phyloP scores from a whole-genome alignment of 2,888 invertebrate genomes.

The Nemapogon koenigi region DNA sequence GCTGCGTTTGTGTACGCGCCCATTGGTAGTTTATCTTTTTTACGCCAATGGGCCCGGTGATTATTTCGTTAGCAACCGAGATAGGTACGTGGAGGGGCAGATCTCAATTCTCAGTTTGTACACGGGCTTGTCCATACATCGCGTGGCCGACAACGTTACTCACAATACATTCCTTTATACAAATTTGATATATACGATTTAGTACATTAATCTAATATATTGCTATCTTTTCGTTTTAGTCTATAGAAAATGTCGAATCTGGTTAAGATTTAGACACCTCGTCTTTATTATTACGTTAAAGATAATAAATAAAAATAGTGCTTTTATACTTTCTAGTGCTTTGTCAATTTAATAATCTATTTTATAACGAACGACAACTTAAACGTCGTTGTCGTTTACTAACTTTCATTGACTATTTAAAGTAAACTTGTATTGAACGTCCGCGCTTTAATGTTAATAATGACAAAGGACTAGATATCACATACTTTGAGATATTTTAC shows the following conservation, averaged over 20 bases:
- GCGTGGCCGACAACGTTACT: not conserved
- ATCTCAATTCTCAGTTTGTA: not conserved
- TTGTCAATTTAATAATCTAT: too few relatives aligned
- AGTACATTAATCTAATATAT: constrained; percentile 62
- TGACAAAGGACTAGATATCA: constrained; percentile 60
- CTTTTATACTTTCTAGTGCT: too few relatives aligned
- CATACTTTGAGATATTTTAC: constrained; percentile 61
- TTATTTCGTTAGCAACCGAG: not conserved
- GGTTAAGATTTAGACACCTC: too few relatives aligned
- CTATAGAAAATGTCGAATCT: constrained; percentile 55
- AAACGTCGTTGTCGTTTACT: too few relatives aligned
- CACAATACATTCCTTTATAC: constrained; percentile 44
- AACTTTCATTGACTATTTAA: too few relatives aligned
- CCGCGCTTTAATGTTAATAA: too few relatives aligned
- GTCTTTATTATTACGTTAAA: too few relatives aligned
- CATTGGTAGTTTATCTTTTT: not conserved
- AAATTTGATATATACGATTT: constrained; percentile 59
- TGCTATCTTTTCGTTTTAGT: constrained; percentile 64
- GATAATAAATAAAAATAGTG: too few relatives aligned
- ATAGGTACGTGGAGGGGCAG: too few relatives aligned
- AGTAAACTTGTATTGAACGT: too few relatives aligned
- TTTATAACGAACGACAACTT: too few relatives aligned
- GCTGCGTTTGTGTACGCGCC: not conserved
- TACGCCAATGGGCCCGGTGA: not conserved
- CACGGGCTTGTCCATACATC: not conserved